Base-by-base conservation (phyloP, 92 coral and sea anemone genomes). In the Porites rus region DNA sequence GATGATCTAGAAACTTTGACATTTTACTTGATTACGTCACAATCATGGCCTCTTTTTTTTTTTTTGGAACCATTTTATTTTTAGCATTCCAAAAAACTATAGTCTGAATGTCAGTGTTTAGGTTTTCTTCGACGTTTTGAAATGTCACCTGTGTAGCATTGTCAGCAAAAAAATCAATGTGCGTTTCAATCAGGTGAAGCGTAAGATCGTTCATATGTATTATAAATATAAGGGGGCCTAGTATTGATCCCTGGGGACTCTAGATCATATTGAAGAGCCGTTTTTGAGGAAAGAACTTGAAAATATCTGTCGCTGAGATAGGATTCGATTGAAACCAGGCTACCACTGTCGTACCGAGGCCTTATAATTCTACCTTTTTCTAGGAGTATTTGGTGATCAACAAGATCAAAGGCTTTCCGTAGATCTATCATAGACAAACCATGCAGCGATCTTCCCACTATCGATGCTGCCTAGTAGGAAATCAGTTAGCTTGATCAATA, bases 401-500 rank as follows among this genome's bases (percentile, higher is more conserved):
- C 63, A 58, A 58, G 63, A 58, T 58, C 18, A 58, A 58, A 58
- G 17, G 14, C 63, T 9, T 58, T 58, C 63, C 63, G 17, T 58
- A 58, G 63, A 58, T 10, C 4, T 58, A 58, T 11, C 63, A 58
- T 58, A 10, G 13, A 5, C 14, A 58, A 58, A 10, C 63, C 63
- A 28, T 28, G 31, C 31, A 58, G 63, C 12, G 63, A 58, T 58
- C 63, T 58, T 58, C 63, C 63, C 14, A 58, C 13, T 58, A 58
- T 58, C 13, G 63, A 8, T 58, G 63, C 63, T 58, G 63, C 63
- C 63, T 58, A 58, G 63, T 58, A 58, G 63, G 17, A 58, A 58
- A 58, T 58, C 63, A 58, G 46, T 38, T 38, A 38, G 6, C 46
- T 38, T 38, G 69, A 83, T 71, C 21, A 83, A 69, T 24, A 83